These are phyloP conservation scores for Parazoanthus swiftii DNA, from an alignment of 92 coral and sea anemone species.

Conservation along the genomic window DNA sequence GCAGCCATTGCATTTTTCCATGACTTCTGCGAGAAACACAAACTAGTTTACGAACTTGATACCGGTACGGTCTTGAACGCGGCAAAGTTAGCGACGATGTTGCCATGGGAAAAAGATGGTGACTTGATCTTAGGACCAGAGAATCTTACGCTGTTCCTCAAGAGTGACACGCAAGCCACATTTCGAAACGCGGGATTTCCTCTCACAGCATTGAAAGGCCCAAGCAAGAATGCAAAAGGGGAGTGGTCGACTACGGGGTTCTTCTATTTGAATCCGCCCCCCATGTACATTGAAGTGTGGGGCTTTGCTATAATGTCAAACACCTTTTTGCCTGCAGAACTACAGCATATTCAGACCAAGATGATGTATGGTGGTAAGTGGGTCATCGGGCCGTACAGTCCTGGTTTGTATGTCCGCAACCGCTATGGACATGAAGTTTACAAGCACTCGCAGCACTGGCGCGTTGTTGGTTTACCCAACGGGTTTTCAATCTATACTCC, in stretches of 20 bases:
- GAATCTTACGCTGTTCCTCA: neutral
- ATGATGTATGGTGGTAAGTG: conserved; percentile 30
- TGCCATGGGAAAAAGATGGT: conserved; percentile 40
- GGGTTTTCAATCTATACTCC: conserved; percentile 20
- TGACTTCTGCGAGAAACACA: conserved; percentile 30
- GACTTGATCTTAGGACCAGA: conserved; percentile 19
- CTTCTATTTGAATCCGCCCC: neutral
- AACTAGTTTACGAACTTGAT: conserved; percentile 27
- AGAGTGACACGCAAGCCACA: neutral
- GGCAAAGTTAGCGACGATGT: conserved; percentile 5
- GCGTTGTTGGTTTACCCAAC: neutral
- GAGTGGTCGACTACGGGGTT: conserved; percentile 3
- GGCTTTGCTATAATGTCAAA: conserved; percentile 28
- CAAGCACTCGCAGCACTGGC: conserved; percentile 34
- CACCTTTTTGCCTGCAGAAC: neutral
- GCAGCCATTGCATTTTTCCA: conserved; percentile 3
- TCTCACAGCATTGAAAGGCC: neutral
- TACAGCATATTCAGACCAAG: conserved; percentile 20
- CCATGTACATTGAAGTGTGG: conserved; percentile 40
- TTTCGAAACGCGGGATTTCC: conserved; percentile 21
- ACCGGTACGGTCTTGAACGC: conserved; percentile 31
- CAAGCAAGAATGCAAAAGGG: neutral
- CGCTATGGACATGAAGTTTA: conserved; percentile 35
- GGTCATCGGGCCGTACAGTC: conserved; percentile 27
- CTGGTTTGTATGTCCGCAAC: conserved; percentile 29